phyloP scores from a whole-genome alignment of 2,113 vertebrate species.

The Zosterops borbonicus region DNA sequence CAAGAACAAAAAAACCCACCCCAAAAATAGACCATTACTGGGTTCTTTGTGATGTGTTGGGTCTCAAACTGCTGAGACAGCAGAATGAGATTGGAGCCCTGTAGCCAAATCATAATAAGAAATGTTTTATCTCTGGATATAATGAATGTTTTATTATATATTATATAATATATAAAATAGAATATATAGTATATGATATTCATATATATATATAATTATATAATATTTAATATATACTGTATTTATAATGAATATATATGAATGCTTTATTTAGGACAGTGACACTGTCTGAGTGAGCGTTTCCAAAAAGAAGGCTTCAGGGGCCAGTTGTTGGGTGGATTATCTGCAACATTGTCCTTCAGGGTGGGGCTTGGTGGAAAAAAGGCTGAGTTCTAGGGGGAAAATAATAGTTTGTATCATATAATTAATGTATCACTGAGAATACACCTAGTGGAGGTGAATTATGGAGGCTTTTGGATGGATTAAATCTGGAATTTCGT shows the following conservation, averaged over 20 bases:
- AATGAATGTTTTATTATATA: too few species aligned
- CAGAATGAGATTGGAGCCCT: background rate
- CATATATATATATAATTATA: too few species aligned
- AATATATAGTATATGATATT: too few species aligned
- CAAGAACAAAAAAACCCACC: fast-evolving
- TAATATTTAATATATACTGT: too few species aligned
- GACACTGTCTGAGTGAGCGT: background rate
- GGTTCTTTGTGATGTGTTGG: background rate
- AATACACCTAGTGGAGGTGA: background rate
- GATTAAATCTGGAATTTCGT: background rate
- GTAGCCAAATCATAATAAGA: background rate
- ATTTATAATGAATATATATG: too few species aligned
- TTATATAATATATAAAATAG: too few species aligned
- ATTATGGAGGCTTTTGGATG: background rate
- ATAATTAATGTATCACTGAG: background rate
- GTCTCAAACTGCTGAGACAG: background rate
- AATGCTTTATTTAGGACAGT: background rate
- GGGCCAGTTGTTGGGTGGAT: background rate
- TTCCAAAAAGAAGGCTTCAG: background rate
- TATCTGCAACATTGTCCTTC: background rate
- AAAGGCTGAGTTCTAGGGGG: background rate
- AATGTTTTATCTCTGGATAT: background rate
- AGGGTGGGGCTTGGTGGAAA: background rate
- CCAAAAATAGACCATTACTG: background rate
- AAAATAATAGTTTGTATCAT: background rate